Conservation (phyloP, 1,140 invertebrate genomes). For the Artemia franciscana region DNA sequence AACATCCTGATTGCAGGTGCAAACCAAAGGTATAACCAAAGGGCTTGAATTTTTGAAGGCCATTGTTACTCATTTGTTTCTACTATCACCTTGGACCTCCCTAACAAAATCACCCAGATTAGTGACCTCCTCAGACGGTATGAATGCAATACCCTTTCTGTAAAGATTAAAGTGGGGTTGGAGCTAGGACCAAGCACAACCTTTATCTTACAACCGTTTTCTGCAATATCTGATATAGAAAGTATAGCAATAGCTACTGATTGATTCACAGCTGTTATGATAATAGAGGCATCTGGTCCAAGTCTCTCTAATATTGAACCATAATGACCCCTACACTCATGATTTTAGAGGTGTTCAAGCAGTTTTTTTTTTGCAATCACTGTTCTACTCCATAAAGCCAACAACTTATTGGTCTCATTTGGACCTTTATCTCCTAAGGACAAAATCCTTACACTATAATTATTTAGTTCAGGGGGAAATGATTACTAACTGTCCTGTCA, state of each 20-base stretch:
- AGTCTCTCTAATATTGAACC: no score
- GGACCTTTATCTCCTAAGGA: not conserved
- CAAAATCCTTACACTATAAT: not conserved
- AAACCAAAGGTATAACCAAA: not conserved
- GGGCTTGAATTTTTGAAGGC: not conserved
- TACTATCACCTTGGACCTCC: not conserved
- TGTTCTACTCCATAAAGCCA: no score
- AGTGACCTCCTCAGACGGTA: not conserved
- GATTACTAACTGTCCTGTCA: no score
- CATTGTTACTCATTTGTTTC: no score
- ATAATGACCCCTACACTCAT: no score
- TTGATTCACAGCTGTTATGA: no score
- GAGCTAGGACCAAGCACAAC: not conserved
- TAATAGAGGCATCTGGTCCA: no score
- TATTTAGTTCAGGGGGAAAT: not conserved
- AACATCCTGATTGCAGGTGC: not conserved
- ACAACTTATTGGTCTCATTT: not conserved
- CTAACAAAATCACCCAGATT: not conserved
- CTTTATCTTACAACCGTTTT: not conserved
- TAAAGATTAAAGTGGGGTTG: not conserved
- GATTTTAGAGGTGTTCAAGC: no score
- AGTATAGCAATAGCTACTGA: not conserved
- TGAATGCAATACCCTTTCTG: not conserved
- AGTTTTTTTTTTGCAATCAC: no score
- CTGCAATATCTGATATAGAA: not conserved